These are phyloP conservation scores for Scomber scombrus DNA, from an alignment of 2,113 vertebrate genomes.

Conservation along the genomic window DNA sequence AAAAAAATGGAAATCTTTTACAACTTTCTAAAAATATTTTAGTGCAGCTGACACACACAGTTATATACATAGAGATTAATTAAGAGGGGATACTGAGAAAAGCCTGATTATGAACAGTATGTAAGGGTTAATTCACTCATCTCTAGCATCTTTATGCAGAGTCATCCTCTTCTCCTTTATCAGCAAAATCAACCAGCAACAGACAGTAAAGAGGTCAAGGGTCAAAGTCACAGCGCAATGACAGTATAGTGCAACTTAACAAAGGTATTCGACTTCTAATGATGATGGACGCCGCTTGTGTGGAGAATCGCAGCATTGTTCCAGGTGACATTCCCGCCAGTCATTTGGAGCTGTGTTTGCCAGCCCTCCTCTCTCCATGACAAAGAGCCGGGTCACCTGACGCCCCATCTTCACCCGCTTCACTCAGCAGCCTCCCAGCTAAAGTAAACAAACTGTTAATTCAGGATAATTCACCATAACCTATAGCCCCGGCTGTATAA, in stretches of 20 bases:
- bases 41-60: too few relatives aligned
- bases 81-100: too few relatives aligned
- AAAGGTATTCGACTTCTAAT: conserved; percentile 64
- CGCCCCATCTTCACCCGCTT: conserved; percentile 63
- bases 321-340: conserved; percentile 78
- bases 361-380: conserved; percentile 71
- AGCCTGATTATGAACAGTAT: too few relatives aligned
- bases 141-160: neutral
- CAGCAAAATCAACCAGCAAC: neutral
- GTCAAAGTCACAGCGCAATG: conserved; percentile 47
- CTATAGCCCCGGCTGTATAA: conserved; percentile 73
- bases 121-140: too few relatives aligned
- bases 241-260: conserved; percentile 39
- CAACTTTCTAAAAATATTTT: too few relatives aligned
- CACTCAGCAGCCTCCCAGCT: conserved; percentile 76
- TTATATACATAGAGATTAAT: too few relatives aligned
- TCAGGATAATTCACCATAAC: conserved; percentile 81
- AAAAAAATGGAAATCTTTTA: too few relatives aligned
- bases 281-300: conserved; percentile 74
- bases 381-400: conserved; percentile 79
- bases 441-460: conserved; percentile 82
- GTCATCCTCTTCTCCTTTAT: neutral
- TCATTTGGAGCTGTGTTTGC: conserved; percentile 64
- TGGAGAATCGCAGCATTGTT: conserved; percentile 73
- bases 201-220: conserved; percentile 33